Conservation (phyloP, 2,113 vertebrate genomes). For the Malurus elegans region DNA sequence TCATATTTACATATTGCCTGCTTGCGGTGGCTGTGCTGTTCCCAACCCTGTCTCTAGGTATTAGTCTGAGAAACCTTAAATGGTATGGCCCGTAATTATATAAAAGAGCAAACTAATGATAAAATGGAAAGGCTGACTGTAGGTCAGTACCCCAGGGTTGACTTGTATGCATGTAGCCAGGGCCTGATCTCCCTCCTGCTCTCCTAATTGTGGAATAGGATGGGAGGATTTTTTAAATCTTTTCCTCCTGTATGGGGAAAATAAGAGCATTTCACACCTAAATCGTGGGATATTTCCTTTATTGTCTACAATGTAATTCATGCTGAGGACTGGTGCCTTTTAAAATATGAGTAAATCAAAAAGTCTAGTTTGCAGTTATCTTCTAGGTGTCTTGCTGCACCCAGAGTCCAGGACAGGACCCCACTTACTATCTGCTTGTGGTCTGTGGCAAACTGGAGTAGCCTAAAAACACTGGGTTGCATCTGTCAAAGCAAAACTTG, state of each 20-base stretch:
- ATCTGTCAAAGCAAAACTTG: background rate
- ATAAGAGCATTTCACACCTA: background rate
- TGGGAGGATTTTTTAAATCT: rapidly evolving
- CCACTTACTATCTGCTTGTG: background rate
- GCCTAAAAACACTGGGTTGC: background rate
- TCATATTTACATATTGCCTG: background rate
- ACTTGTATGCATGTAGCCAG: background rate
- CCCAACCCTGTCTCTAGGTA: background rate
- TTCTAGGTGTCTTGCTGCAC: background rate
- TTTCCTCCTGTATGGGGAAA: background rate
- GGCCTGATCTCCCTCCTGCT: background rate
- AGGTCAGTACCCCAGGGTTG: background rate
- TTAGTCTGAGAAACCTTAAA: background rate
- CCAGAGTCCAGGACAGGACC: background rate
- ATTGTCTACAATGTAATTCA: background rate
- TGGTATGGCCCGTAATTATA: background rate
- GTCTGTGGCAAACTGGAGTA: background rate
- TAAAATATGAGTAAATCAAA: background rate
- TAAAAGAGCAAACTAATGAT: background rate
- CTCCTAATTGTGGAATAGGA: background rate
- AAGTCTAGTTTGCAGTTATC: background rate
- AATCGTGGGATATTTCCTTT: background rate
- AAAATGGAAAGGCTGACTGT: background rate
- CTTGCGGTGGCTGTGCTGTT: background rate
- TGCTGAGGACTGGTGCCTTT: background rate